phyloP scores from a whole-genome alignment of 2,888 invertebrate genomes.

The Ypsolopha scabrella region DNA sequence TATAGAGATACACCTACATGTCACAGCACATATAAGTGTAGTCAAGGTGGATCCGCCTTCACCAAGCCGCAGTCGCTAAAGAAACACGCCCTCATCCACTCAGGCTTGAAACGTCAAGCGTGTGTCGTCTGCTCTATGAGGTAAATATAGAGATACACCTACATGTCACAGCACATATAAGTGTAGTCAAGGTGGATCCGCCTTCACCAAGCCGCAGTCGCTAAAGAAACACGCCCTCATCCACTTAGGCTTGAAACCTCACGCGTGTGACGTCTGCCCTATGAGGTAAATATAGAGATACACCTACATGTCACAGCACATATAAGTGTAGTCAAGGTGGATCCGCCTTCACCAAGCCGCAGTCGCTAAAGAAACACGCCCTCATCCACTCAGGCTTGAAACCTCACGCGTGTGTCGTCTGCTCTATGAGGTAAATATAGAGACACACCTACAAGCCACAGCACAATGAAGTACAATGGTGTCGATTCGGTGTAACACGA shows the following conservation, averaged over 20 bases:
- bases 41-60: slow-evolving; percentile 71
- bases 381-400: slow-evolving; percentile 74
- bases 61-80: slow-evolving; percentile 69
- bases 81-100: slow-evolving; percentile 75
- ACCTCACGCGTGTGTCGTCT: slow-evolving; percentile 62
- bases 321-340: slow-evolving; percentile 75
- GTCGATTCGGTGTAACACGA: slow-evolving; percentile 73
- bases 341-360: slow-evolving; percentile 67
- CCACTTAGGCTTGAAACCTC: slow-evolving; percentile 73
- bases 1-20: background rate
- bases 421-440: slow-evolving; percentile 44
- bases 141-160: slow-evolving; percentile 18
- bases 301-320: slow-evolving; percentile 27
- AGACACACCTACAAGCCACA: no score
- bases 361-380: slow-evolving; percentile 73
- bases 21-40: slow-evolving; percentile 68
- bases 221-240: slow-evolving; percentile 75
- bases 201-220: slow-evolving; percentile 66
- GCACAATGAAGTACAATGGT: slow-evolving; percentile 72
- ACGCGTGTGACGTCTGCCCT: slow-evolving; percentile 54
- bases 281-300: slow-evolving; percentile 35
- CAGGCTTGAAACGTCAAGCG: slow-evolving; percentile 67
- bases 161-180: slow-evolving; percentile 46
- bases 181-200: slow-evolving; percentile 73
- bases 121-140: slow-evolving; percentile 61